phyloP scores from a whole-genome alignment of 2,888 invertebrate genomes.

The Amphipyra berbera region DNA sequence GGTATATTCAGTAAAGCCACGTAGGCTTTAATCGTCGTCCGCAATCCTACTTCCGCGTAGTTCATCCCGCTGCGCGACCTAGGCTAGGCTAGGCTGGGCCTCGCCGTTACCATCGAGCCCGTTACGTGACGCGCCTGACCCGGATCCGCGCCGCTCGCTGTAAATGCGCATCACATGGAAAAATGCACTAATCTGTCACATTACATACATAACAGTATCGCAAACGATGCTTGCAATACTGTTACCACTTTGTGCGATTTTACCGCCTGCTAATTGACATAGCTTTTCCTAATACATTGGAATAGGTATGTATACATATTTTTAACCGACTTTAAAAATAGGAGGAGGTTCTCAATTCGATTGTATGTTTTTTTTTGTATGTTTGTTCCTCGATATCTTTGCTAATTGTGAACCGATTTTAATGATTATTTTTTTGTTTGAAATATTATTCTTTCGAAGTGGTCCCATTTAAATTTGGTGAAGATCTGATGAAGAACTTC shows the following conservation, averaged over 20 bases:
- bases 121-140: constrained; percentile 88
- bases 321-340: too few species aligned
- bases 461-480: too few species aligned
- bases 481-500: too few species aligned
- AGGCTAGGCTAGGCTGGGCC: constrained; percentile 79
- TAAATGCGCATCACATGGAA: constrained; percentile 69
- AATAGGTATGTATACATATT: constrained; percentile 4
- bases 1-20: constrained; percentile 42
- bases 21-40: constrained; percentile 75
- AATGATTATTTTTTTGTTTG: too few species aligned
- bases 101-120: constrained; percentile 85
- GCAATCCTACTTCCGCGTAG: constrained; percentile 86
- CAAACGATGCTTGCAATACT: constrained; percentile 40
- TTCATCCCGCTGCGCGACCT: constrained; percentile 89
- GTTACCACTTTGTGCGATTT: constrained; percentile 40
- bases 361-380: too few species aligned
- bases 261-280: constrained; percentile 47
- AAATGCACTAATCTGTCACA: constrained; percentile 73
- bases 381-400: too few species aligned
- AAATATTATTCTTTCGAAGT: too few species aligned
- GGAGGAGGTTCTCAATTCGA: too few species aligned
- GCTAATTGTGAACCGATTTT: too few species aligned
- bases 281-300: constrained; percentile 16
- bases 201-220: constrained; percentile 52
- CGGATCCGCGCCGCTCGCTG: constrained; percentile 76